Evolutionary conservation across 2,888 invertebrate genomes (phyloP).

Genomic region (Zonitis immaculata): DNA sequence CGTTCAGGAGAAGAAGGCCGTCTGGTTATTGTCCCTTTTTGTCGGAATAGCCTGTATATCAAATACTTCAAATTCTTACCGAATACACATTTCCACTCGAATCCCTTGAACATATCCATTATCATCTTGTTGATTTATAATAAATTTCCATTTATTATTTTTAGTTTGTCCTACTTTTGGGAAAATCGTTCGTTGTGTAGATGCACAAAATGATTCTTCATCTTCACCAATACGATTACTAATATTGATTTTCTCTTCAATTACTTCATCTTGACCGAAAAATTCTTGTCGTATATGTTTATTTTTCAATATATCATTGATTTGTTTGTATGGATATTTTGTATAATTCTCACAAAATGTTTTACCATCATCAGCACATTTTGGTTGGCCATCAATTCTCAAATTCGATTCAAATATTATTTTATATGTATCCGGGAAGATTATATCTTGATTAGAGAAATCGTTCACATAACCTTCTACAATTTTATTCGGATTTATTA

Average conservation of each 20-base stretch:
- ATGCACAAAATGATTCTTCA: conserved; percentile 37
- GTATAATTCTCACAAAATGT: conserved; percentile 16
- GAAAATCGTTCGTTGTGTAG: conserved; percentile 52
- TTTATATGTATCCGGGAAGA: conserved; percentile 35
- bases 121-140: conserved; percentile 62
- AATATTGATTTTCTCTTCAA: conserved; percentile 3
- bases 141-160: conserved; percentile 62
- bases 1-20: no score
- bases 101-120: conserved; percentile 60
- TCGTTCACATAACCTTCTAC: conserved; percentile 4
- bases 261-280: conserved; percentile 14
- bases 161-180: conserved; percentile 59
- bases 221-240: conserved; percentile 32
- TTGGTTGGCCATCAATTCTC: conserved; percentile 26
- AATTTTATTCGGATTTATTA: no score
- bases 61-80: no score
- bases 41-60: no score
- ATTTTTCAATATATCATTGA: conserved; percentile 8
- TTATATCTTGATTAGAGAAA: conserved; percentile 26
- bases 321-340: conserved; percentile 11
- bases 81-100: conserved; percentile 63
- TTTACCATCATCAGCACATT: conserved; percentile 11
- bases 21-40: no score
- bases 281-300: conserved; percentile 6
- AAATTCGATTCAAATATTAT: conserved; percentile 20